Conservation (phyloP, 2,113 vertebrate species). For the Notarius quadriscutis region DNA sequence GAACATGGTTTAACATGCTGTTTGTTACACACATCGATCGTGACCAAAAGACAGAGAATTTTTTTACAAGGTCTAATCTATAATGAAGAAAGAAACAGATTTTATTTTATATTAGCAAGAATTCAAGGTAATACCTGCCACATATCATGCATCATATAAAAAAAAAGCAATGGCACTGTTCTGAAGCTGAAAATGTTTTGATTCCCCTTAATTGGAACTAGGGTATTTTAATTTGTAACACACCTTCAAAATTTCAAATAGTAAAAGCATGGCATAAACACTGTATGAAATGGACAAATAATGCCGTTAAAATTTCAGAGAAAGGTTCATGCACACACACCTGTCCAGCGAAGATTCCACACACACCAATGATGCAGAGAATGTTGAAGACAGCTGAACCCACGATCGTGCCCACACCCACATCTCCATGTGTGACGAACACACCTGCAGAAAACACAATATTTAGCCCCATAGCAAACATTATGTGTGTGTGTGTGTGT, state of each 20-base stretch:
- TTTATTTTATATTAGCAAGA: background rate
- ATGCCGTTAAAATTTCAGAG: background rate
- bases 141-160: background rate
- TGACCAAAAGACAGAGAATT: background rate
- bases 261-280: background rate
- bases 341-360: slow-evolving; percentile 86
- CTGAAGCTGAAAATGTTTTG: background rate
- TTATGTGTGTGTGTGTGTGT: slow-evolving; percentile 20
- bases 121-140: background rate
- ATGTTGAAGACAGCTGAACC: slow-evolving; percentile 90
- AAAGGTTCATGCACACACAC: slow-evolving; percentile 63
- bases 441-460: slow-evolving; percentile 73
- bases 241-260: background rate
- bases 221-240: background rate
- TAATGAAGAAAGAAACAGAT: background rate
- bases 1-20: background rate
- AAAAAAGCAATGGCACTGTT: background rate
- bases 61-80: background rate
- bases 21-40: background rate
- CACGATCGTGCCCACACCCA: slow-evolving; percentile 88
- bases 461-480: background rate
- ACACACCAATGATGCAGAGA: slow-evolving; percentile 86
- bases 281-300: background rate
- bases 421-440: slow-evolving; percentile 88
- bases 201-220: background rate